Base-by-base conservation (phyloP, 2,888 invertebrate genomes). In the Lydus trimaculatus region DNA sequence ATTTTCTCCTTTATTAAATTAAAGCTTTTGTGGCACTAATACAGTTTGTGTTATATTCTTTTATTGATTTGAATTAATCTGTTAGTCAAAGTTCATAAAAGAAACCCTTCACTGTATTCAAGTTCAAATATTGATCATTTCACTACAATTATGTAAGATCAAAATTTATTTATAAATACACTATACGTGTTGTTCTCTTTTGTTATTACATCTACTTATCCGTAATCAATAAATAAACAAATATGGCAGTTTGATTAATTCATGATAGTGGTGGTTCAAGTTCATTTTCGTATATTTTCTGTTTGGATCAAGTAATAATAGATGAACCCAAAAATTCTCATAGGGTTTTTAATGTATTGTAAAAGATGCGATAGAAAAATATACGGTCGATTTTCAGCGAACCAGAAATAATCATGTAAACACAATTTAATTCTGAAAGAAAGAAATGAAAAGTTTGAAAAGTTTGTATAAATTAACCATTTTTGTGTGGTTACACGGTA, bases 21-120 rank as follows among this genome's bases (percentile, higher is more conserved):
- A 65, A 48, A 65, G 31, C 36, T 64, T 58, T 61, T 11, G 9
- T 25, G 13, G 13, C 56, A 59, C 31, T 63, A 65, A 61, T 58
- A 58, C 17, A 58, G 33, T 52, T 25, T 23, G 63, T 52, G 64
- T 61, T 62, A 59, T 59, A 61, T 39, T 56, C 20, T 64, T 31
- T 58, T 70, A 70, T 70, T 58, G 70, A 70, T 67, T 65, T 23
- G 59, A 65, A 61, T 67, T 70, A 70, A 70, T 70, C 67, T 65
- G 64, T 64, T 63, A 63, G 25, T 33, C 43, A 39, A 62, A 62
- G 58, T 60, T 66, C 31, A 52, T 52, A 28, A 60, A 62, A 64
- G 70, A 70, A 70, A 63, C 70, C 70, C 59, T 70, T 58, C 61
- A 56, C 28, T 13, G 31, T 62, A 70, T 59, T 67, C 63, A 67